Evolutionary conservation across 2,113 vertebrate genomes (phyloP), one percentile per base, ranked within the genome.

Genomic region (Muntiacus reevesi): DNA sequence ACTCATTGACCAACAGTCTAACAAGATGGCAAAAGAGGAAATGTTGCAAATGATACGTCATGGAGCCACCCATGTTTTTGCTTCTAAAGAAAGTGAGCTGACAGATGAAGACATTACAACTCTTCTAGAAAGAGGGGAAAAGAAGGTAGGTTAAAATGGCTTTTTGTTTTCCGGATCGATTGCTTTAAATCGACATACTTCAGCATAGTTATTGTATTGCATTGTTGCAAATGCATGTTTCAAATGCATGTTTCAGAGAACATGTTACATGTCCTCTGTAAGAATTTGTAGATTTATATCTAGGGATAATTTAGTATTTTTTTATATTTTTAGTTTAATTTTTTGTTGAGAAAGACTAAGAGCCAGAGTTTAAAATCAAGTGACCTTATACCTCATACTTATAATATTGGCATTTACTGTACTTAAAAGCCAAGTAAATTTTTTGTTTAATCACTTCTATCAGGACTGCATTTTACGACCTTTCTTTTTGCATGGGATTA

Each of bases 11-110:
- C 99, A 99, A 62, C 99, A 99, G 92, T 99, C 99, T 87, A 99
- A 99, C 96, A 99, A 99, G 97, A 97, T 99, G 91, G 99, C 99
- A 47, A 99, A 99, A 94, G 99, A 99, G 91, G 99, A 99, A 98
- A 99, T 99, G 99, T 98, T 99, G 96, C 99, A 99, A 98, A 99
- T 99, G 99, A 99, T 99, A 92, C 99, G 99, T 0, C 99, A 99
- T 1, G 99, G 99, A 67, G 99, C 99, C 36, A 99, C 99, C 0
- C 99, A 99, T 17, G 99, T 99, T 60, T 99, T 99, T 95, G 99
- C 99, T 96, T 99, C 99, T 96, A 99, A 99, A 97, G 99, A 99
- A 59, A 99, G 99, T 54, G 99, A 99, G 93, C 98, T 99, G 96
- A 99, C 99, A n/a, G 99, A 99, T 62, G 99, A 99, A 96, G 99